A percentile compares a stretch with the other conserved stretches of the same genome.
Conservation (phyloP, 2,888 invertebrate genomes). For the Conops quadrifasciatus region DNA sequence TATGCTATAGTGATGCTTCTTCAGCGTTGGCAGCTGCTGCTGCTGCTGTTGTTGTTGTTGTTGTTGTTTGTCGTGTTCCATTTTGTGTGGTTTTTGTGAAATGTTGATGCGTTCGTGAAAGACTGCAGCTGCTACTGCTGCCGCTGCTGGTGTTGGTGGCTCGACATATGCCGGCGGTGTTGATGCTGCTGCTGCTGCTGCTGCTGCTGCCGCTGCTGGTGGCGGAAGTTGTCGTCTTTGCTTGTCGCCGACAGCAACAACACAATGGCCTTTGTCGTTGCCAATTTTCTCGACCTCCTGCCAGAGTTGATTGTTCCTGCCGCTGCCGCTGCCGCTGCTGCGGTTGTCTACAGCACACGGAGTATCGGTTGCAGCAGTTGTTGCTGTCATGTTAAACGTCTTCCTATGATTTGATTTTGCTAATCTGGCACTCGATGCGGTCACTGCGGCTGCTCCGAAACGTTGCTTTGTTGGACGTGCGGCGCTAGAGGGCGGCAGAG, state of each 20-base stretch:
- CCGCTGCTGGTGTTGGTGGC: conserved; percentile 20
- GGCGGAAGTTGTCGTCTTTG: conserved; percentile 11
- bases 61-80: conserved; percentile 35
- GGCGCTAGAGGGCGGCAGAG: conserved; percentile 47
- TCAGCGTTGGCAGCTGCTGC: conserved; percentile 37
- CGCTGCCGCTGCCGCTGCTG: conserved; percentile 11
- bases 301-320: conserved; percentile 12
- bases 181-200: conserved; percentile 39
- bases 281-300: conserved; percentile 17
- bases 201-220: conserved; percentile 16
- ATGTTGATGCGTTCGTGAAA: too few species aligned
- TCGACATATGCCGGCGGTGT: conserved; percentile 33
- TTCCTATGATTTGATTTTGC: conserved; percentile 34
- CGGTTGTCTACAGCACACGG: neutral
- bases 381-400: conserved; percentile 38
- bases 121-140: conserved; percentile 35
- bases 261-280: conserved; percentile 19
- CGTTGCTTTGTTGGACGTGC: conserved; percentile 43
- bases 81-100: conserved; percentile 40
- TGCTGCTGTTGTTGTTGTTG: conserved; percentile 38
- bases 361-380: neutral
- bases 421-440: neutral
- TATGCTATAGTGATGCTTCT: conserved; percentile 48
- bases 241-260: conserved; percentile 21
- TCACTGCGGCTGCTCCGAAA: conserved; percentile 23